These are phyloP conservation scores for Papilio helenus DNA, from an alignment of 1,140 invertebrate genomes.

Conservation along the genomic window DNA sequence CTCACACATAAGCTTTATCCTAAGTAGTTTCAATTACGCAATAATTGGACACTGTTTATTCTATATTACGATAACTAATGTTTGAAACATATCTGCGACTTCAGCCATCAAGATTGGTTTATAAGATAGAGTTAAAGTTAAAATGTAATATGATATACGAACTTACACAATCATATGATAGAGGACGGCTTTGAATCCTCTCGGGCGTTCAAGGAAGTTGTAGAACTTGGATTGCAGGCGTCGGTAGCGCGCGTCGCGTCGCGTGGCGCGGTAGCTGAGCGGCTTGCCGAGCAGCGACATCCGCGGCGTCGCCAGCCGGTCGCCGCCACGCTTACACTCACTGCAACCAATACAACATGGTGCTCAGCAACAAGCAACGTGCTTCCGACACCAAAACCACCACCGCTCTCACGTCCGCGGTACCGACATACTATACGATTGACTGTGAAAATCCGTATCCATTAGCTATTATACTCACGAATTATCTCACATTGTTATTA, in stretches of 20 bases:
- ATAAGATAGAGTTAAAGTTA: not conserved
- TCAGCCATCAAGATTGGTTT: not conserved
- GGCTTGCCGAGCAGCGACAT: constrained; percentile 96
- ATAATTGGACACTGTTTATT: not conserved
- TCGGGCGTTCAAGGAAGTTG: constrained; percentile 96
- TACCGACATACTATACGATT: not conserved
- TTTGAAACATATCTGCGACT: no score
- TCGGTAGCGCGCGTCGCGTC: constrained; percentile 94
- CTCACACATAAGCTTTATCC: not conserved
- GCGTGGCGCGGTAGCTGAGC: constrained; percentile 92
- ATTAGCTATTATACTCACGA: not conserved
- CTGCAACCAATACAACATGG: constrained; percentile 66
- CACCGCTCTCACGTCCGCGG: not conserved
- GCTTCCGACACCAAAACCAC: no score
- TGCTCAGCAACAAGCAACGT: not conserved
- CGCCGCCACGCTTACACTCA: constrained; percentile 81
- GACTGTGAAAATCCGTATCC: constrained; percentile 8
- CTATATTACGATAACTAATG: not conserved
- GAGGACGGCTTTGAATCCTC: constrained; percentile 91
- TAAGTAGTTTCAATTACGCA: not conserved
- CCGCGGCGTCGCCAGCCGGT: constrained; percentile 89
- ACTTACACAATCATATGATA: constrained; percentile 98
- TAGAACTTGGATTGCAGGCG: constrained; percentile 94
- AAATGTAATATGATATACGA: not conserved
- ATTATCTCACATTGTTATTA: not conserved